Evolutionary conservation across 2,797 vertebrate species (phyloP), one percentile per base, ranked within the genome.

Genomic region (Poeciliopsis paucimaculata): DNA sequence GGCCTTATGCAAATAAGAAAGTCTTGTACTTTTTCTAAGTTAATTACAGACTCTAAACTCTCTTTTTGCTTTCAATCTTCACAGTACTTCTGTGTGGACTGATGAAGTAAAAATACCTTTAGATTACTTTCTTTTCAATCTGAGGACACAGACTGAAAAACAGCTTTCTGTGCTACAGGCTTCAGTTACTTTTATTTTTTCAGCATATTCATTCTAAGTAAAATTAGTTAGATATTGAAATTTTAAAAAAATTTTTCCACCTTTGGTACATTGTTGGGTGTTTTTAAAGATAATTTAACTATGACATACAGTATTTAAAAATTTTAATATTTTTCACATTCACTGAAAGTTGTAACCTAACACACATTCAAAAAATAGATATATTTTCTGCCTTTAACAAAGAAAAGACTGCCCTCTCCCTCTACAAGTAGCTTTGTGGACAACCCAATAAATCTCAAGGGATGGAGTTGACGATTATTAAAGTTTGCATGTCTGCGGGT

Each of bases 401-500:
- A 70, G 64, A 31, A 74, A 78, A 36, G 18, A 78, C 77, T 78
- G 39, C 73, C 34, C 53, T 73, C 57, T 82, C 31, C 75, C 72
- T 77, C 79, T 76, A 80, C 72, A 81, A 84, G 86, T 51, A 80
- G 83, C 72, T 81, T 82, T 73, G 76, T 85, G 82, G 77, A 87
- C 84, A 84, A 92, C 86, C 87, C 89, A 92, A 90, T 94, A 90
- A 80, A 45, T 86, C 13, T 90, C 86, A 92, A 90, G 90, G 78
- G 47, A 92, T 79, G 82, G 85, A 86, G 82, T 85, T 80, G 86
- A 85, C 93, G 93, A 95, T 96, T 96, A 95, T 89, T 94, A 92
- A 87, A 94, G 92, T 92, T 70, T 70, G 10, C 39, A 23, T 68
- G 20, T 23, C 36, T 8, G 49, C 0, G 92, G 93, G 82, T 87